Conservation (phyloP, 1,140 invertebrate genomes). For the Drosophila busckii region DNA sequence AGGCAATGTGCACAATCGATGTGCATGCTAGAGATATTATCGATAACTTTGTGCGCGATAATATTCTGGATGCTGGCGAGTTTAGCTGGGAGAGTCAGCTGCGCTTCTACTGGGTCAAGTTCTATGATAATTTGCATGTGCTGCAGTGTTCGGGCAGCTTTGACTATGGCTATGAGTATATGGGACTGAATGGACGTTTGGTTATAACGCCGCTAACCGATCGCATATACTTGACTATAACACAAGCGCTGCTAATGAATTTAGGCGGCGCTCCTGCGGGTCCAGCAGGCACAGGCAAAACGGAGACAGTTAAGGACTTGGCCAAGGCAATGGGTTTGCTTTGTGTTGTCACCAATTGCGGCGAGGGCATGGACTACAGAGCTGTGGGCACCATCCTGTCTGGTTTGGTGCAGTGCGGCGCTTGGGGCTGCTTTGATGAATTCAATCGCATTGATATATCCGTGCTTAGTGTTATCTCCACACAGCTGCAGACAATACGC, state of each 20-base stretch:
- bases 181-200: constrained; percentile 93
- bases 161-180: constrained; percentile 96
- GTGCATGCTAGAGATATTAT: constrained; percentile 94
- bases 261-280: constrained; percentile 92
- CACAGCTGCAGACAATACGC: constrained; percentile 92
- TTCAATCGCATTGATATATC: constrained; percentile 95
- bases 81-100: constrained; percentile 96
- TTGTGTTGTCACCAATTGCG: constrained; percentile 95
- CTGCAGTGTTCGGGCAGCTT: constrained; percentile 91
- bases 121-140: constrained; percentile 89
- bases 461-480: constrained; percentile 94
- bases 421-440: constrained; percentile 95
- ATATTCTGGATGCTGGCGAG: constrained; percentile 88
- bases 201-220: constrained; percentile 95
- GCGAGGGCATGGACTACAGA: constrained; percentile 93
- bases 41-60: constrained; percentile 91
- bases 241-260: constrained; percentile 93
- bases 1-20: constrained; percentile 92
- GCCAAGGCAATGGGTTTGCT: constrained; percentile 92
- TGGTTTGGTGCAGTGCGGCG: constrained; percentile 86
- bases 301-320: constrained; percentile 93
- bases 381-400: constrained; percentile 91
- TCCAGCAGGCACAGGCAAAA: constrained; percentile 90
- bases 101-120: constrained; percentile 93
- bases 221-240: constrained; percentile 93